Percentiles rank a stretch among this genome's conserved stretches.
These are phyloP conservation scores for Eupithecia vulgata DNA, from an alignment of 2,888 invertebrate genomes.

Conservation along the genomic window DNA sequence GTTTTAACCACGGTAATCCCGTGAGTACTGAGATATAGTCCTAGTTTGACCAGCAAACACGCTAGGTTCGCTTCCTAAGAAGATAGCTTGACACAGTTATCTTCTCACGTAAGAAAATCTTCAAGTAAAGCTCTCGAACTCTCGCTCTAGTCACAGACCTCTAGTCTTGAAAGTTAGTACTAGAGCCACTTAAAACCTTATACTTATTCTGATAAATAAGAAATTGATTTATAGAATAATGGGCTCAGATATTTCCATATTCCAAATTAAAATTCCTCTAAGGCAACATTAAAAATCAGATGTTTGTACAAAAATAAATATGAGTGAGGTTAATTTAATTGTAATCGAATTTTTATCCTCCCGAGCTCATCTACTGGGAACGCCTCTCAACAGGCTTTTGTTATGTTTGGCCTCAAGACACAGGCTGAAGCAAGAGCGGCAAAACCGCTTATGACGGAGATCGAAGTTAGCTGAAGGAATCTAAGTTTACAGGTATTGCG, in stretches of 20 bases:
- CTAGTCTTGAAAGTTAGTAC: not conserved
- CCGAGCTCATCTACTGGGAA: conserved; percentile 71
- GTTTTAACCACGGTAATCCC: too few species aligned
- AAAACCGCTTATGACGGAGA: not conserved
- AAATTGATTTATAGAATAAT: conserved; percentile 4
- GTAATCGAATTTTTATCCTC: conserved; percentile 82
- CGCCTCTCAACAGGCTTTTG: conserved; percentile 70
- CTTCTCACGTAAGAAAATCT: too few species aligned
- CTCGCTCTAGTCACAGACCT: too few species aligned
- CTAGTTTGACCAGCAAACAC: too few species aligned
- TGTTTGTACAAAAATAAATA: conserved; percentile 77
- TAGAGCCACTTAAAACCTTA: not conserved
- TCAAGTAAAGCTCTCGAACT: too few species aligned
- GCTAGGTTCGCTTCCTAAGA: too few species aligned
- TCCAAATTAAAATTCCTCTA: conserved; percentile 68
- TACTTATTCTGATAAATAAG: not conserved
- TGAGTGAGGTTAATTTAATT: conserved; percentile 78
- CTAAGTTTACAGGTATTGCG: not conserved
- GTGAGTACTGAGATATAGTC: too few species aligned
- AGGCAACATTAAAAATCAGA: conserved; percentile 51
- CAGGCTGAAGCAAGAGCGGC: conserved; percentile 47
- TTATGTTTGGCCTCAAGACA: conserved; percentile 49
- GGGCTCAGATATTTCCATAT: conserved; percentile 4
- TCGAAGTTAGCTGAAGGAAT: not conserved
- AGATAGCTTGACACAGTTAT: too few species aligned